phyloP scores from a whole-genome alignment of 2,113 vertebrate genomes.

The Callionymus lyra region DNA sequence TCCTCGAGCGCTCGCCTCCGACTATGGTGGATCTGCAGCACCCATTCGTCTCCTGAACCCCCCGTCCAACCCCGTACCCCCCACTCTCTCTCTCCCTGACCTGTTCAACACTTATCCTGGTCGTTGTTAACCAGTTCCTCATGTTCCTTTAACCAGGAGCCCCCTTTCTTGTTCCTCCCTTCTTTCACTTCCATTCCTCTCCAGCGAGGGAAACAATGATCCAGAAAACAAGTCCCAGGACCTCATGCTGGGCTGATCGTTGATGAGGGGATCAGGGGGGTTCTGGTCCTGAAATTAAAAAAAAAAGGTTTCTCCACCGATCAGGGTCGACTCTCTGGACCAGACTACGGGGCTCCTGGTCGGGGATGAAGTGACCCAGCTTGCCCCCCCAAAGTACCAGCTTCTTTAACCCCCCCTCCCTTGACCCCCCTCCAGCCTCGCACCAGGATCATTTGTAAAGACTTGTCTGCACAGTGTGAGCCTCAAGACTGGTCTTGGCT shows the following conservation, averaged over 20 bases:
- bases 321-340: too few species aligned
- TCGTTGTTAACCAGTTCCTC: slow-evolving; percentile 56
- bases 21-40: slow-evolving; percentile 10
- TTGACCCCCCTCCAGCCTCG: slow-evolving; percentile 39
- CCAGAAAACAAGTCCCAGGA: slow-evolving; percentile 71
- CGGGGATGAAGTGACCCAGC: too few species aligned
- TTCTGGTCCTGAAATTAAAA: too few species aligned
- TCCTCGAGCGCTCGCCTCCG: slow-evolving; percentile 1
- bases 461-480: slow-evolving; percentile 61
- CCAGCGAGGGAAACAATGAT: slow-evolving; percentile 58
- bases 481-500: slow-evolving; percentile 67
- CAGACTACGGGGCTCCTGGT: too few species aligned
- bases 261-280: slow-evolving; percentile 57
- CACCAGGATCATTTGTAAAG: slow-evolving; percentile 67
- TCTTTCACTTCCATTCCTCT: slow-evolving; percentile 44
- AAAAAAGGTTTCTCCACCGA: too few species aligned
- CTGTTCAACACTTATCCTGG: slow-evolving; percentile 39
- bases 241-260: slow-evolving; percentile 70
- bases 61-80: slow-evolving; percentile 6
- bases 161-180: slow-evolving; percentile 55
- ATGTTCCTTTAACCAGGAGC: slow-evolving; percentile 51
- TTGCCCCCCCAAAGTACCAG: too few species aligned
- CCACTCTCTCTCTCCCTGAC: slow-evolving; percentile 32
- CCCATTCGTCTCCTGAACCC: slow-evolving; percentile 13
- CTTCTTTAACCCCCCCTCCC: background rate